Evolutionary conservation across 2,797 vertebrate genomes (phyloP).

Genomic region (Falco peregrinus): DNA sequence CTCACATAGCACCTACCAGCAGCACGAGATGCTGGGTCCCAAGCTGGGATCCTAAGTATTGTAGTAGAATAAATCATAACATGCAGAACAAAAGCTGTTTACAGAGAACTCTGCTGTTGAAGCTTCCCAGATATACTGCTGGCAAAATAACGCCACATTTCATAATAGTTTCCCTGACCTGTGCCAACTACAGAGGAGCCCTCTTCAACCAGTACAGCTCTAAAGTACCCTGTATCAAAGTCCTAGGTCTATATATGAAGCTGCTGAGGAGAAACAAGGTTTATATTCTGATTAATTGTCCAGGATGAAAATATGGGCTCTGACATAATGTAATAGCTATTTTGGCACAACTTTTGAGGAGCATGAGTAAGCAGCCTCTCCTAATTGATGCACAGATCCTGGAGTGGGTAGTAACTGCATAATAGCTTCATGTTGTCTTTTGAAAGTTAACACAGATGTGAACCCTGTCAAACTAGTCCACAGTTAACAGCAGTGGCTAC

Average conservation of each 20-base stretch:
- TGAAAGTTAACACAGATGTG: constrained; percentile 56
- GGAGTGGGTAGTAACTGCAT: constrained; percentile 60
- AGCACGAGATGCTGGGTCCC: neutral
- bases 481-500: constrained; percentile 6
- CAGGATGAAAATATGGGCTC: constrained; percentile 43
- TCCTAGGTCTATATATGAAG: neutral
- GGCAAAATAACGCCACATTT: neutral
- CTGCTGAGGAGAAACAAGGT: constrained; percentile 7
- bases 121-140: neutral
- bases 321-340: constrained; percentile 68
- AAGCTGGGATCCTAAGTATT: neutral
- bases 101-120: neutral
- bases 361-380: constrained; percentile 69
- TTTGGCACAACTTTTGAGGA: constrained; percentile 69
- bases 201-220: neutral
- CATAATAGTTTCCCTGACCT: neutral
- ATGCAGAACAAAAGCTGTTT: constrained; percentile 12
- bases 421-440: constrained; percentile 57
- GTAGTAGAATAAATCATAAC: neutral
- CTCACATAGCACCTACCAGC: constrained; percentile 26
- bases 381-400: constrained; percentile 65
- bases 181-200: neutral
- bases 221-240: neutral
- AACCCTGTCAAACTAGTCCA: constrained; percentile 28
- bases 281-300: constrained; percentile 56